Base-by-base conservation (phyloP, 2,888 invertebrate genomes). In the Dryococelus australis region DNA sequence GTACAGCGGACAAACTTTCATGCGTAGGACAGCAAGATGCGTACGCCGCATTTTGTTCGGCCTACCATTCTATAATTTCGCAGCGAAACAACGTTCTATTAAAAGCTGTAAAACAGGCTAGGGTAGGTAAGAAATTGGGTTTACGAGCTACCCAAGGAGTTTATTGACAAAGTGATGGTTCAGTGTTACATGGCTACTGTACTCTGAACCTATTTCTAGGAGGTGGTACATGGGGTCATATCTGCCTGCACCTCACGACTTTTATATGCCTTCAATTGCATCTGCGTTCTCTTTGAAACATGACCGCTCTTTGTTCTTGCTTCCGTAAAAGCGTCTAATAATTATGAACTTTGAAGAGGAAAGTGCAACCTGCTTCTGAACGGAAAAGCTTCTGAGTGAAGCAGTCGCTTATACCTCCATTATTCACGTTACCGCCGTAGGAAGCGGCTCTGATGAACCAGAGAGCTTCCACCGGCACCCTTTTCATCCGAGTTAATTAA, bases 401-500 rank as follows among this genome's bases (percentile, higher is more conserved):
- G 65, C 8, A 24, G 16, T 10, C 20, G 65, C 65, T 65, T 65
- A 65, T n/a, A 3, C n/a, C 65, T 65, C n/a, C 20, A 65, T 65
- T 65, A 65, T 24, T 65, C 24, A 47, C 2, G 47, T 16, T 47
- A 47, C 16, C 47, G 16, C 16, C 8, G 10, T 16, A 47, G 47
- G 8, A 9, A 8, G 8, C 65, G 16, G 6, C 65, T 65, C 0
- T 65, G n/a, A 65, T 65, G 47, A 47, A 47, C 8, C 47, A 47
- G 47, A 47, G 47, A 47, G 47, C 47, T 16, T 47, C 16, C 47
- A 6, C 16, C 8, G 47, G 65, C 65, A 20, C n/a, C 24, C 65
- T 65, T 65, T 65, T 24, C 65, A 65, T 65, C 65, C 65, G 65
- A 65, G 65, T 65, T 65, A 65, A 65, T 65, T 65, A 65, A 20